Base-by-base conservation (phyloP, 2,113 vertebrate species). In the Orientallactaga bullata region DNA sequence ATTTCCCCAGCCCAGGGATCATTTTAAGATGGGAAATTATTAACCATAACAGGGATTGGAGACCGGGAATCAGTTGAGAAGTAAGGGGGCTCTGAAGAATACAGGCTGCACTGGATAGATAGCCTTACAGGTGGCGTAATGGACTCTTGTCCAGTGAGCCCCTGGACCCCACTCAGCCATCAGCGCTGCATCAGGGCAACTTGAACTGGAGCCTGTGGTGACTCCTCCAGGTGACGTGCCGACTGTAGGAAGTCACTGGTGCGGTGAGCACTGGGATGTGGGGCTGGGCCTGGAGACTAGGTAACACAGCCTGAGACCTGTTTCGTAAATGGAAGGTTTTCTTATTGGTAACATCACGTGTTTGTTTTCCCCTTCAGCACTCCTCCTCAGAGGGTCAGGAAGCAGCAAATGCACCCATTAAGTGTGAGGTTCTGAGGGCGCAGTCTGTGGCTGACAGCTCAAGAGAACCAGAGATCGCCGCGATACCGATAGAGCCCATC, bases 361-460 rank as follows among this genome's bases (percentile, higher is more conserved):
- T 71, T 90, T 85, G 86, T 85, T 89, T 88, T 90, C n/a, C 76
- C 76, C 90, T 65, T 73, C 47, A 2, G 83, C 83, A 23, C 72
- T 96, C 69, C 77, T 55, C 95, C 81, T 24, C 13, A 78, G 87
- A 94, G 90, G 84, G 90, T 91, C 81, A 83, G 85, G 63, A 73
- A 79, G 35, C 55, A 95, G 83, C 86, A 91, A 89, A 47, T 87
- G 90, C 28, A 61, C 77, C 69, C 73, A 80, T 88, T 58, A 91
- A 81, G 81, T 55, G 28, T 82, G 69, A 77, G 81, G 23, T 47
- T 42, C 72, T 13, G 47, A 92, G 87, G 63, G 93, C 72, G 58
- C 30, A 0, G 16, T n/a, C 61, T 17, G 16, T 2, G 1, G 58
- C 69, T 37, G 85, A 77, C 68, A 69, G 94, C 39, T 37, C 13